Evolutionary conservation across 2,797 vertebrate species (phyloP), one percentile per base, ranked within the genome.

Genomic region (Otolemur crassicaudatus): DNA sequence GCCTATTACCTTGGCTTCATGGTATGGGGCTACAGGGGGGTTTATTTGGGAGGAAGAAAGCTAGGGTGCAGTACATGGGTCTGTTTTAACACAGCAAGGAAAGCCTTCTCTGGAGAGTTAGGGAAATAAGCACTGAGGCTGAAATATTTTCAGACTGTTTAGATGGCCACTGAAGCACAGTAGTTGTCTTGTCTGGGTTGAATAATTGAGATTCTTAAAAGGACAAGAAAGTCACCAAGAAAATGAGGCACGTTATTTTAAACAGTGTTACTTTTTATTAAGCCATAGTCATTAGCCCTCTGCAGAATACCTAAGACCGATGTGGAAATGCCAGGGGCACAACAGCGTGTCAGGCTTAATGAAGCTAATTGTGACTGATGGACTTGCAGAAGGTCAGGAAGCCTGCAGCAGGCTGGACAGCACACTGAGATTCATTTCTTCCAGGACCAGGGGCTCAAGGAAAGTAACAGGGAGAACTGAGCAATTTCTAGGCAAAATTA

Each of bases 311-410:
- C 25, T 49, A 86, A 83, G 69, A 61, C 73, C 16, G 31, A 8
- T 16, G n/a, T 27, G 29, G 25, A 94, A 88, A 94, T 53, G 82
- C 27, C 85, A 84, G 70, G 58, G 63, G n/a, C 49, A 90, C 43
- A 56, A 67, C 0, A 77, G 43, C 31, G 12, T 10, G 27, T 58
- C 69, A 60, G 86, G 49, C n/a, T 40, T 12, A 17, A 46, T 17
- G 72, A 60, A 76, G 72, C 43, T 92, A 88, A 95, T 90, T 73
- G 58, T 67, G 89, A 96, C 23, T 0, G 86, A 92, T 49, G 12
- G 10, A 40, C 56, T 37, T 67, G 86, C 49, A 76, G 77, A 97
- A 96, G 87, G 94, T 94, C 97, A 94, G 73, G 56, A 70, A 81
- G 77, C 19, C 37, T 79, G 31, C 37, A 19, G 63, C 53, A 49